Percentiles rank a stretch among this genome's conserved stretches.
phyloP scores from a whole-genome alignment of 2,797 vertebrate species.

The Manis pentadactyla region DNA sequence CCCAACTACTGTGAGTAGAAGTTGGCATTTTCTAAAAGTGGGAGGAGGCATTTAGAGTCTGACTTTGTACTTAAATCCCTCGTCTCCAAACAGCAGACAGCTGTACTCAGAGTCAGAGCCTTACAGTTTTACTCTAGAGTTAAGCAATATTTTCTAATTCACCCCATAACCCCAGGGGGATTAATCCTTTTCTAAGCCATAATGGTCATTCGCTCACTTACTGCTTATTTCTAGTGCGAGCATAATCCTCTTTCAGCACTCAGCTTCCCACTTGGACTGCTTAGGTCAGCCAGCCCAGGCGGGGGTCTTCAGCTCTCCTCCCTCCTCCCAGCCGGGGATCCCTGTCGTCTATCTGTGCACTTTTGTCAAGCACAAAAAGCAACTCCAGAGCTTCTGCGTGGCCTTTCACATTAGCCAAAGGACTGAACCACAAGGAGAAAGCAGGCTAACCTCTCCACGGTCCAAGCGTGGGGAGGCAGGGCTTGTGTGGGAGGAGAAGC shows the following conservation, averaged over 20 bases:
- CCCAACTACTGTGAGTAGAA: slow-evolving; percentile 52
- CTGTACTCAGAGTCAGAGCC: neutral
- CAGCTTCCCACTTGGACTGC: slow-evolving; percentile 77
- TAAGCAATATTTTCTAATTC: slow-evolving; percentile 55
- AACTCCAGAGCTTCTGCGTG: slow-evolving; percentile 55
- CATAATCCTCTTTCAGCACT: slow-evolving; percentile 80
- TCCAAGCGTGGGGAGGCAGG: slow-evolving; percentile 70
- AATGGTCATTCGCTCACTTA: slow-evolving; percentile 75
- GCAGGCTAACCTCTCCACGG: slow-evolving; percentile 53
- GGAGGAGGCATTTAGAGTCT: slow-evolving; percentile 60
- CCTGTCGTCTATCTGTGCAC: slow-evolving; percentile 77
- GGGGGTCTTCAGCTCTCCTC: slow-evolving; percentile 77
- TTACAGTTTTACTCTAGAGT: slow-evolving; percentile 47
- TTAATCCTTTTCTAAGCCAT: slow-evolving; percentile 63
- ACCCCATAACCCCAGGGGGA: slow-evolving; percentile 42
- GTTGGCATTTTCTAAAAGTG: slow-evolving; percentile 62
- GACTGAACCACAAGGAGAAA: slow-evolving; percentile 51
- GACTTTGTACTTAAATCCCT: slow-evolving; percentile 46
- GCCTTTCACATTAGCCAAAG: slow-evolving; percentile 59
- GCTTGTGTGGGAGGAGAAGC: slow-evolving; percentile 77
- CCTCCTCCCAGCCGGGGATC: slow-evolving; percentile 78
- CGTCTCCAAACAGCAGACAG: slow-evolving; percentile 34
- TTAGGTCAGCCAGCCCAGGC: slow-evolving; percentile 72
- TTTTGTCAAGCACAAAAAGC: slow-evolving; percentile 61
- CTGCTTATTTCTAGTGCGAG: slow-evolving; percentile 80